These are phyloP conservation scores for Campylorhamphus procurvoides DNA, from an alignment of 2,113 vertebrate species.

Conservation along the genomic window DNA sequence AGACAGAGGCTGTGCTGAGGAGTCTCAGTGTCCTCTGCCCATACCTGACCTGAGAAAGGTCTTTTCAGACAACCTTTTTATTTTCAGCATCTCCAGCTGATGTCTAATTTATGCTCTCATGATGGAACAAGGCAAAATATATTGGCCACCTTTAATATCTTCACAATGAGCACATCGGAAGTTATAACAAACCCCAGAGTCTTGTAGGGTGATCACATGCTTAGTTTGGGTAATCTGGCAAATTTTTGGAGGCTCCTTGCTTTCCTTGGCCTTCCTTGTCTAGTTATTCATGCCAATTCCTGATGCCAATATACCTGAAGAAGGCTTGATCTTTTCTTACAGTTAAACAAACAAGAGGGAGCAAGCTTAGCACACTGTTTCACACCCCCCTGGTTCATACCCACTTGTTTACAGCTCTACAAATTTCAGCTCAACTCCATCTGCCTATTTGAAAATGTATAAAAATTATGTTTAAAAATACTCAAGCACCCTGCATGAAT, in stretches of 20 bases:
- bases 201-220: background rate
- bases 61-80: background rate
- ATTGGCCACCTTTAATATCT: background rate
- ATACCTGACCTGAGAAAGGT: accelerated
- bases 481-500: background rate
- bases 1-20: background rate
- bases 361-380: background rate
- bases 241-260: background rate
- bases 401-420: background rate
- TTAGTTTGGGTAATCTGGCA: background rate
- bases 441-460: background rate
- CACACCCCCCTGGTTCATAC: background rate
- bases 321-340: background rate
- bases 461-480: background rate
- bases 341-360: background rate
- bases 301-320: background rate
- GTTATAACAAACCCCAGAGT: background rate
- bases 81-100: background rate
- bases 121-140: background rate
- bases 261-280: background rate
- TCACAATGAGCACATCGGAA: background rate
- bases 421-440: background rate
- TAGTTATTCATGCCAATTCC: background rate
- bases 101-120: background rate
- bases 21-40: background rate